Evolutionary conservation across 1,140 invertebrate genomes (phyloP).

Genomic region (Magallana ariakensis): DNA sequence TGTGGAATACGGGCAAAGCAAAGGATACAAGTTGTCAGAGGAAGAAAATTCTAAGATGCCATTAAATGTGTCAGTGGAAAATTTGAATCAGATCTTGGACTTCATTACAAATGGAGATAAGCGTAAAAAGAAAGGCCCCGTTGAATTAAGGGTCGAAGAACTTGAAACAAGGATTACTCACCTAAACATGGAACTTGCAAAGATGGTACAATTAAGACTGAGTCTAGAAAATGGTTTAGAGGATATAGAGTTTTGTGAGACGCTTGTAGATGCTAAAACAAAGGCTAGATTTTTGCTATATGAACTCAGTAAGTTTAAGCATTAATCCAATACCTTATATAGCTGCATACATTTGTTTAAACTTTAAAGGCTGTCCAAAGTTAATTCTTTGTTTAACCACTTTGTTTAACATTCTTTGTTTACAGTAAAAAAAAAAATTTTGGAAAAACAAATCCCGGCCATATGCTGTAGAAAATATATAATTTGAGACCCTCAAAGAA

Average conservation of each 20-base stretch:
- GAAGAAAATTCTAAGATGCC: constrained; percentile 54
- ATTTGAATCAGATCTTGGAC: constrained; percentile 58
- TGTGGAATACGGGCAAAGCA: constrained; percentile 63
- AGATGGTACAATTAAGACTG: constrained; percentile 67
- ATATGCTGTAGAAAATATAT: too few relatives aligned
- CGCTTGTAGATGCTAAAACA: constrained; percentile 66
- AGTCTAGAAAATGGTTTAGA: constrained; percentile 71
- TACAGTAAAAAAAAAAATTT: too few relatives aligned
- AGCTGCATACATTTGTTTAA: too few relatives aligned
- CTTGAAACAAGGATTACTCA: constrained; percentile 75
- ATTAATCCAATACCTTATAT: constrained; percentile 2
- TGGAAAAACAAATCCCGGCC: too few relatives aligned
- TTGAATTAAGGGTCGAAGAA: constrained; percentile 72
- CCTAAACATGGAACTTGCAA: constrained; percentile 72
- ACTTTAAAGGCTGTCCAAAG: too few relatives aligned
- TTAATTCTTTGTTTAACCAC: too few relatives aligned
- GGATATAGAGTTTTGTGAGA: constrained; percentile 65
- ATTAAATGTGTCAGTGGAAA: constrained; percentile 59
- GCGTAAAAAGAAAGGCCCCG: constrained; percentile 61
- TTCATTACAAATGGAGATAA: constrained; percentile 57
- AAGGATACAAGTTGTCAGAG: constrained; percentile 55
- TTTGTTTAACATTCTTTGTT: too few relatives aligned
- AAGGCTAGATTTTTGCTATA: constrained; percentile 67
- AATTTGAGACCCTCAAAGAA: too few relatives aligned
- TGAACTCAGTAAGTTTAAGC: constrained; percentile 70